Evolutionary conservation across 2,797 vertebrate genomes (phyloP).

Genomic region (Halcyon badia): DNA sequence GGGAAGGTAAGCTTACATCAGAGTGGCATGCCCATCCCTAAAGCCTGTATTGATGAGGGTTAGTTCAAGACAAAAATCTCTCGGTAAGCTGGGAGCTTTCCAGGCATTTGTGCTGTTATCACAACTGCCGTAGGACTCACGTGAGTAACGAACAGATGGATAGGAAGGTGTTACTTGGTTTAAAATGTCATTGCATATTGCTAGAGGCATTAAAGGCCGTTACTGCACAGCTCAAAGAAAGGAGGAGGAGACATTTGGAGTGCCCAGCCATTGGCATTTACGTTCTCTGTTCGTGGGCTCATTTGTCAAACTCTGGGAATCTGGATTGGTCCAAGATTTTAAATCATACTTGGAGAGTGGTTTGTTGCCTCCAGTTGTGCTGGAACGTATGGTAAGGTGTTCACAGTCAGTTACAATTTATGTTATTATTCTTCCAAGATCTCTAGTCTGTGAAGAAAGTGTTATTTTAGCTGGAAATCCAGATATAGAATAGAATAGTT

Average conservation of each 20-base stretch:
- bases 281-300: not conserved
- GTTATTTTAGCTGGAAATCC: constrained; percentile 30
- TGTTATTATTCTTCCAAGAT: not conserved
- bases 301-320: not conserved
- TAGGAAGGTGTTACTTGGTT: not conserved
- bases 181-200: not conserved
- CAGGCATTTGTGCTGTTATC: not conserved
- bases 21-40: not conserved
- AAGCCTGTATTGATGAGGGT: not conserved
- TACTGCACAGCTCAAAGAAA: not conserved
- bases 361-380: not conserved
- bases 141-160: not conserved
- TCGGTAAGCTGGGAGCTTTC: not conserved
- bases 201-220: not conserved
- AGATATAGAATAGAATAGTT: not conserved
- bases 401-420: not conserved
- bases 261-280: not conserved
- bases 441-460: not conserved
- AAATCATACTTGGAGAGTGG: not conserved
- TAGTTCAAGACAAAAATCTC: not conserved
- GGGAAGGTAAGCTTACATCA: not conserved
- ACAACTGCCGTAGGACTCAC: not conserved
- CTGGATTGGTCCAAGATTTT: not conserved
- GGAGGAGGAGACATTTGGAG: not conserved
- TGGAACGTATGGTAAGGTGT: not conserved